Percentiles rank a stretch among this genome's conserved stretches.
Conservation (phyloP, 2,797 vertebrate species). For the Acipenser ruthenus region DNA sequence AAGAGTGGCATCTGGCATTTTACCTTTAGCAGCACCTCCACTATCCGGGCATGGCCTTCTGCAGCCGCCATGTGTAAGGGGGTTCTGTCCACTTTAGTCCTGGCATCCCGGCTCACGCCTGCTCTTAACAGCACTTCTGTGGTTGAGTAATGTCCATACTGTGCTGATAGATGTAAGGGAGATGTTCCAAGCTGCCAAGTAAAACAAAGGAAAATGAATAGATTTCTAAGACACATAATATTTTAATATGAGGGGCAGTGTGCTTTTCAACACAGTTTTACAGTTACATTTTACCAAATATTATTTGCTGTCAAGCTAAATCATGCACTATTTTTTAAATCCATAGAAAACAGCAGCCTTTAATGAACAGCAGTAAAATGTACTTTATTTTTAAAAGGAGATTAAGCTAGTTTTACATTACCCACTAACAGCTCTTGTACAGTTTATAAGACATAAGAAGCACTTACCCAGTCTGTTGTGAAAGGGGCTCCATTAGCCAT, state of each 20-base stretch:
- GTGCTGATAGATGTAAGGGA: constrained; percentile 76
- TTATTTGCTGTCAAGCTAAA: too few species aligned
- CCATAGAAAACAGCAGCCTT: too few species aligned
- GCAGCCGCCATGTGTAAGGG: constrained; percentile 78
- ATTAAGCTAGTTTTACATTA: too few species aligned
- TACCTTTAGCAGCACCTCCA: constrained; percentile 79
- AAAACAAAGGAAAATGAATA: background rate
- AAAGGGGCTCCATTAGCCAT: constrained; percentile 82
- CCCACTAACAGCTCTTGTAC: too few species aligned
- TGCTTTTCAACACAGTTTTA: too few species aligned
- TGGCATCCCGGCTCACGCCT: constrained; percentile 77
- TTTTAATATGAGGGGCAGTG: too few species aligned
- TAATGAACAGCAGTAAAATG: too few species aligned
- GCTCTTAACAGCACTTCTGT: constrained; percentile 76
- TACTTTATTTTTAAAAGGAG: too few species aligned
- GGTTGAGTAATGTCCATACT: constrained; percentile 77
- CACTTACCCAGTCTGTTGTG: constrained; percentile 78
- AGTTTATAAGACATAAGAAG: background rate
- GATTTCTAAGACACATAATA: too few species aligned
- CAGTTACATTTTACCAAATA: too few species aligned
- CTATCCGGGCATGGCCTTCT: constrained; percentile 74
- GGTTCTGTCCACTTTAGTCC: constrained; percentile 80
- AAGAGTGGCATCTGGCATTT: constrained; percentile 8
- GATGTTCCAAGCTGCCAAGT: constrained; percentile 68
- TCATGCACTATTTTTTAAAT: too few species aligned